Base-by-base conservation (phyloP, 2,888 invertebrate genomes). In the Xylophagus ater region DNA sequence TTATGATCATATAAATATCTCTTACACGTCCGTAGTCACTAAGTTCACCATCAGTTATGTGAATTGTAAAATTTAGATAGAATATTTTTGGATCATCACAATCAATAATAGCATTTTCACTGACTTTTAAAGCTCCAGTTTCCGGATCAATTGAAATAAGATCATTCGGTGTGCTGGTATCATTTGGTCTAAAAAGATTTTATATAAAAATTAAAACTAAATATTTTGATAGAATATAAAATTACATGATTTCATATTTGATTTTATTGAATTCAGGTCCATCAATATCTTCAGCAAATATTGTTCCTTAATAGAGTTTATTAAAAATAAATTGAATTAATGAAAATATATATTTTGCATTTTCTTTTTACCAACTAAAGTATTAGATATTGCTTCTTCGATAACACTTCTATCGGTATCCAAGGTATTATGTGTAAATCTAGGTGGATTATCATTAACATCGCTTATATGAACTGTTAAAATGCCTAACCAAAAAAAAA, bases 391-490 rank as follows among this genome's bases (percentile, higher is more conserved):
- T 0, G 74, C 67, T 51, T 66, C 62, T 59, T 80, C 79, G 2
- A 68, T 59, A 3, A 78, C 74, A 35, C 51, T 52, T 41, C 66
- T 56, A n/a, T 49, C 43, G 4, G 68, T 66, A 2, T 49, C 49
- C 31, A 72, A 52, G 3, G 69, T 66, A 1, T 66, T 66, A 1
- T 52, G 46, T 1, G 58, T 57, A 66, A 78, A 78, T 33, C 62
- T 46, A 3, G 81, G 81, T 2, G 60, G 42, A 54, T 76, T 76
- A 58, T 81, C 79, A 52, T 78, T 78, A 52, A 73, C 63, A 53
- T 80, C 77, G 10, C 65, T 58, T 43, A 81, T 73, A 2, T 67
- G 68, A 15, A 80, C 65, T 1, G 73, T 68, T 44, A 78, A 60
- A 4, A 67, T 66, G 4, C 69, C 78, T 77, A 53, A 28, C n/a